Evolutionary conservation across 2,113 vertebrate species (phyloP).

Genomic region (Equus przewalskii): DNA sequence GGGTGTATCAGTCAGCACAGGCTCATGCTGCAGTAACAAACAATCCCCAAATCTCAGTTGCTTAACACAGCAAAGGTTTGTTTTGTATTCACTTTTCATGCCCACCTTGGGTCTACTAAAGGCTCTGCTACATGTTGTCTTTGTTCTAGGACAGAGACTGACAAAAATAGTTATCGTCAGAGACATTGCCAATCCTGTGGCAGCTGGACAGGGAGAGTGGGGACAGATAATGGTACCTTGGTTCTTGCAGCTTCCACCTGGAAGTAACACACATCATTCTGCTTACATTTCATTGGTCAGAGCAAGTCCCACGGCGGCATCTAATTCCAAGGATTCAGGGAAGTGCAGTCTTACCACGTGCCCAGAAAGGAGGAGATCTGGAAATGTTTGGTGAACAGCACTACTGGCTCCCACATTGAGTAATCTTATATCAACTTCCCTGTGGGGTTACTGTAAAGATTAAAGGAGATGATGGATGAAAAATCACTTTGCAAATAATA

Average conservation of each 20-base stretch:
- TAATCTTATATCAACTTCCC: neutral
- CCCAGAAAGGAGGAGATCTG: neutral
- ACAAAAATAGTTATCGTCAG: neutral
- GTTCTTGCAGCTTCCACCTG: neutral
- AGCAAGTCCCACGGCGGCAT: neutral
- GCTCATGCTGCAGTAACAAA: neutral
- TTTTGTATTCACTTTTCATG: slow-evolving; percentile 24
- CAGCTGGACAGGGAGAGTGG: neutral
- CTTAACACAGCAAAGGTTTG: neutral
- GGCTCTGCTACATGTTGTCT: neutral
- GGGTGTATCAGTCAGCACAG: neutral
- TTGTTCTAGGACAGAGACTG: neutral
- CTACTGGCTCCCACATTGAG: neutral
- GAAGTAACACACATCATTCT: neutral
- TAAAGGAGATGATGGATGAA: neutral
- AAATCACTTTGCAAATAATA: neutral
- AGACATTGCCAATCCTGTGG: neutral
- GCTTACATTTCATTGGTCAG: neutral
- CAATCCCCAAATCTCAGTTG: neutral
- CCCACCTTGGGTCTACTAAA: neutral
- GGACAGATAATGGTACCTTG: neutral
- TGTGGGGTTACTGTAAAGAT: neutral
- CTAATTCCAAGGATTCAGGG: neutral
- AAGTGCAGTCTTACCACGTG: neutral
- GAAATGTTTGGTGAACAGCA: neutral